These are phyloP conservation scores for Theristus sp. DNA, from an alignment of 2,888 invertebrate genomes.

Conservation along the genomic window DNA sequence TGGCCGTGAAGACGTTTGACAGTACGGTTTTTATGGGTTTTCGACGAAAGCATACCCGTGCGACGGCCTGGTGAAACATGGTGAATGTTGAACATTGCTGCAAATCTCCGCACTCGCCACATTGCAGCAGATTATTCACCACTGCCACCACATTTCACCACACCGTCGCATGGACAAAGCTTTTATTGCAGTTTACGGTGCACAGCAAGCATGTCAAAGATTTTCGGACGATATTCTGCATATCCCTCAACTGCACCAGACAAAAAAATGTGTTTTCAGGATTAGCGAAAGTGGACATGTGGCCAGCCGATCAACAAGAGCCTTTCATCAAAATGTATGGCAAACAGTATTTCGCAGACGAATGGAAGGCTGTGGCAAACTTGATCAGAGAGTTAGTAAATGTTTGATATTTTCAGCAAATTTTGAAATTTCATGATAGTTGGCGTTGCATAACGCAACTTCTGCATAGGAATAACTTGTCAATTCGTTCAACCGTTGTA, in stretches of 20 bases:
- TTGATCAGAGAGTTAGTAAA: constrained; percentile 33
- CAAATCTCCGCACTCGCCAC: too few species aligned
- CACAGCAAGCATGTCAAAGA: not conserved
- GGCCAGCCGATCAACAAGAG: constrained; percentile 57
- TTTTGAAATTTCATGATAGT: too few species aligned
- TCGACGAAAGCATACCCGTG: constrained; percentile 32
- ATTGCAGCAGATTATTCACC: too few species aligned
- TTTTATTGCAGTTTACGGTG: too few species aligned
- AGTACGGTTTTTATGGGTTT: too few species aligned
- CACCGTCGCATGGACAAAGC: too few species aligned
- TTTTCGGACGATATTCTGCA: too few species aligned
- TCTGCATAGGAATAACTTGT: not conserved
- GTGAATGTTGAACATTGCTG: too few species aligned
- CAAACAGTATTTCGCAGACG: constrained; percentile 45
- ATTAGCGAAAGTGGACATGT: constrained; percentile 43
- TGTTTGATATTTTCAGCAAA: not conserved
- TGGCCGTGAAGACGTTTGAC: constrained; percentile 47
- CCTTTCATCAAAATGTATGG: constrained; percentile 56
- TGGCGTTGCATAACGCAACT: not conserved
- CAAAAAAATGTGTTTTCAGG: not conserved
- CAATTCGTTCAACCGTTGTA: not conserved
- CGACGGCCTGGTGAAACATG: not conserved
- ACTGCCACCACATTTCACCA: too few species aligned
- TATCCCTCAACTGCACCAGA: too few species aligned
- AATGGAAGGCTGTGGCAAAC: constrained; percentile 56